These are phyloP conservation scores for Dicyrtomina minuta DNA, from an alignment of 2,888 invertebrate genomes.

Conservation along the genomic window DNA sequence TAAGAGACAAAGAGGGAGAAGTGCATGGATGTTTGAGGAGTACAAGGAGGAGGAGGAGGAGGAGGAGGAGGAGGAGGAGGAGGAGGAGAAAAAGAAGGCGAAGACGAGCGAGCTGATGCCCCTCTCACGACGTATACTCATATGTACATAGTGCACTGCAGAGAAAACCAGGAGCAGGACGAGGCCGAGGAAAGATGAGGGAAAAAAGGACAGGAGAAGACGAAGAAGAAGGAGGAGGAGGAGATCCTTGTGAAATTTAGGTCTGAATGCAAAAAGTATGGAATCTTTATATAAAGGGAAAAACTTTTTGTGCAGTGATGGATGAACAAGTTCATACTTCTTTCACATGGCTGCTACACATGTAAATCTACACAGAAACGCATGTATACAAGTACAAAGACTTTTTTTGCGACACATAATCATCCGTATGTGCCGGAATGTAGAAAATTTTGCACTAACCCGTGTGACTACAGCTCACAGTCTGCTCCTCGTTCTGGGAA, in stretches of 20 bases:
- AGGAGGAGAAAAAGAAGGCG: constrained; percentile 6
- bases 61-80: background rate
- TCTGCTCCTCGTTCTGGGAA: no score
- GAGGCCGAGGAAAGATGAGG: constrained; percentile 15
- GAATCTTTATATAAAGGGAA: background rate
- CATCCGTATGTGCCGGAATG: no score
- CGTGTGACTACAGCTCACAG: no score
- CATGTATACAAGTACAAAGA: background rate
- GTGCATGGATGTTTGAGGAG: background rate
- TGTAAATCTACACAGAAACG: background rate
- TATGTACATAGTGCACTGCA: background rate
- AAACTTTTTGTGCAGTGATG: constrained; percentile 18
- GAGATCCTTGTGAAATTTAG: constrained; percentile 8
- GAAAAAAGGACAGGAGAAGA: constrained; percentile 3
- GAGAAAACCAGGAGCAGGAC: background rate
- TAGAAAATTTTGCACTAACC: no score
- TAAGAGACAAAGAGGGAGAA: constrained; percentile 1
- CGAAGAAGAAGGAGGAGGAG: constrained; percentile 8
- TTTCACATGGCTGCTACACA: background rate
- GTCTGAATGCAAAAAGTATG: constrained; percentile 4
- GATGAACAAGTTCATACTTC: constrained; percentile 15
- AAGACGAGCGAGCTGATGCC: no score
- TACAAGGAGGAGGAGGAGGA: constrained; percentile 1
- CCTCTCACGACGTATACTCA: background rate
- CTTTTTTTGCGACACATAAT: no score